Conservation (phyloP, 2,888 invertebrate species). For the Euclidia mi region DNA sequence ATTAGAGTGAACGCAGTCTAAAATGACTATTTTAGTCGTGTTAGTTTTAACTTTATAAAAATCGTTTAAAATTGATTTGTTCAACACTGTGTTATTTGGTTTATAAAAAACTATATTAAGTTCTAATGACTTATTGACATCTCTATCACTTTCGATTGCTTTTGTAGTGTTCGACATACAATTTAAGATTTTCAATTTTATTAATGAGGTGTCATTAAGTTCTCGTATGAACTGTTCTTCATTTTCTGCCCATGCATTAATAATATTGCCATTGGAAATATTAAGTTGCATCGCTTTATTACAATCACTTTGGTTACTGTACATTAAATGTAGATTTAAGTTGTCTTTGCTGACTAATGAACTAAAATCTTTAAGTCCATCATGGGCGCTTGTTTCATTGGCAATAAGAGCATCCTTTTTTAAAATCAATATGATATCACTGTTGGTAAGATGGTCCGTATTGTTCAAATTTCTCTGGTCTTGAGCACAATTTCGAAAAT, state of each 20-base stretch:
- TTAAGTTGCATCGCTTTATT: not conserved
- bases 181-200: constrained; percentile 1
- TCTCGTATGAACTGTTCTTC: not conserved
- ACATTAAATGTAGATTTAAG: constrained; percentile 5
- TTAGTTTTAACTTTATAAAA: not conserved
- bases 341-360: not conserved
- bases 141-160: not conserved
- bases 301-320: constrained; percentile 5
- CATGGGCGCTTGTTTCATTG: not conserved
- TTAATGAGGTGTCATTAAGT: not conserved
- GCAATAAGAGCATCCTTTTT: not conserved
- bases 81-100: constrained; percentile 2
- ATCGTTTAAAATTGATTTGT: not conserved
- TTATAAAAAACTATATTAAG: constrained; percentile 11
- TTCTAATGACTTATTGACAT: not conserved
- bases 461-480: not conserved
- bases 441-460: not conserved
- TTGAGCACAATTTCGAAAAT: constrained; percentile 13
- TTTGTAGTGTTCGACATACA: constrained; percentile 3
- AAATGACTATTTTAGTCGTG: constrained; percentile 4
- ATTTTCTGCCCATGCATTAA: constrained; percentile 6
- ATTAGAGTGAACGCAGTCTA: constrained; percentile 21
- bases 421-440: not conserved
- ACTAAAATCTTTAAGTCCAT: not conserved
- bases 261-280: constrained; percentile 9